Percentiles rank a stretch among this genome's conserved stretches.
These are phyloP conservation scores for Seriola quinqueradiata DNA, from an alignment of 2,113 vertebrate species.

Conservation along the genomic window DNA sequence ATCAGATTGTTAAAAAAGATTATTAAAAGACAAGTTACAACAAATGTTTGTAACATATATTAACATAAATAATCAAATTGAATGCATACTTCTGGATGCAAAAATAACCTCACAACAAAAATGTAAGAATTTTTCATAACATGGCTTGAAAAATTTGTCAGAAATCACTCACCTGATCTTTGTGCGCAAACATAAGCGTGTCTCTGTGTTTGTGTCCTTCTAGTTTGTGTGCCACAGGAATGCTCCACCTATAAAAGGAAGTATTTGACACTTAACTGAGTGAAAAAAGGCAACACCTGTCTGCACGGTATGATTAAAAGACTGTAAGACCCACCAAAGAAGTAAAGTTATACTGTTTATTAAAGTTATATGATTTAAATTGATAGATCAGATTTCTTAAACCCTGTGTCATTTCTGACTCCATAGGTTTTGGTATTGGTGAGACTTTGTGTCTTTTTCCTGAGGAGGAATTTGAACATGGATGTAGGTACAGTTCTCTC, in stretches of 20 bases:
- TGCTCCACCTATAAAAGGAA: conserved; percentile 19
- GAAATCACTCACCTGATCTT: conserved; percentile 4
- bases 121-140: not conserved
- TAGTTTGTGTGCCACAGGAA: not conserved
- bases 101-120: not conserved
- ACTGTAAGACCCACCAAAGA: too few relatives aligned
- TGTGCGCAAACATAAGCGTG: not conserved
- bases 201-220: not conserved
- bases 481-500: too few relatives aligned
- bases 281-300: not conserved
- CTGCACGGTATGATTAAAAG: too few relatives aligned
- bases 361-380: too few relatives aligned
- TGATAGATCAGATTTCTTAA: too few relatives aligned
- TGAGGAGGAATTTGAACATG: too few relatives aligned
- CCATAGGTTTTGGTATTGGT: too few relatives aligned
- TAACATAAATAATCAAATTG: not conserved
- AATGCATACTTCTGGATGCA: not conserved
- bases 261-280: not conserved
- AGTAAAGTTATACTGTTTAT: too few relatives aligned
- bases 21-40: not conserved
- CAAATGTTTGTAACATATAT: not conserved
- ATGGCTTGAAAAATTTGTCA: not conserved
- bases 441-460: too few relatives aligned
- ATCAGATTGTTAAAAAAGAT: too few relatives aligned
- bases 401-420: too few relatives aligned